phyloP scores from a whole-genome alignment of 2,113 vertebrate genomes.

The Pholis gunnellus region DNA sequence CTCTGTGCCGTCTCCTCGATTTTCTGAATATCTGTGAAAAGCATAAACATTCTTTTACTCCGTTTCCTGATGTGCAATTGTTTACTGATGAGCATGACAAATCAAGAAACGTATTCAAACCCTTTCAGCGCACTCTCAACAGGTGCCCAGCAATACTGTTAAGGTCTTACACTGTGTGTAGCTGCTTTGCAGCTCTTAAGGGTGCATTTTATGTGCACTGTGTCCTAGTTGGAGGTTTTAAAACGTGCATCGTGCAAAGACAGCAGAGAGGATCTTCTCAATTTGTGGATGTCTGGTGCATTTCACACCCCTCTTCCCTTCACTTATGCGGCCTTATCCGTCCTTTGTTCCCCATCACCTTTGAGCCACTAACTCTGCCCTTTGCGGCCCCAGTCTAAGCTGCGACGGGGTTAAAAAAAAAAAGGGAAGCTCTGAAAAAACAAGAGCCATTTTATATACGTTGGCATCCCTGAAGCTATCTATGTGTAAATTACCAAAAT shows the following conservation, averaged over 20 bases:
- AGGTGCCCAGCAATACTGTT: constrained; percentile 31
- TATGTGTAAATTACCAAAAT: constrained; percentile 37
- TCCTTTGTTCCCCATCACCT: constrained; percentile 73
- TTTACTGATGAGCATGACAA: constrained; percentile 60
- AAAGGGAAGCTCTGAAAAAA: constrained; percentile 49
- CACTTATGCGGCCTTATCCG: constrained; percentile 73
- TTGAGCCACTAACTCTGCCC: constrained; percentile 61
- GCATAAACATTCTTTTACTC: constrained; percentile 77
- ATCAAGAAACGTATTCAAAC: constrained; percentile 44
- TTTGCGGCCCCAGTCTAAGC: constrained; percentile 64
- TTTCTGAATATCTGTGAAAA: constrained; percentile 88
- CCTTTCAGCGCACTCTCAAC: constrained; percentile 39
- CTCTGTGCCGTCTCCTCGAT: constrained; percentile 89
- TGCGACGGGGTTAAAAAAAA: constrained; percentile 15
- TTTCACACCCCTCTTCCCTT: constrained; percentile 72
- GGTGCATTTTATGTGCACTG: not conserved
- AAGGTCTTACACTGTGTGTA: not conserved
- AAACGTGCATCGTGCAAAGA: not conserved
- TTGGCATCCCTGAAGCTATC: constrained; percentile 16
- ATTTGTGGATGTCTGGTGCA: constrained; percentile 63
- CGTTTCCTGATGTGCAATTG: constrained; percentile 51
- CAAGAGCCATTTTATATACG: not conserved
- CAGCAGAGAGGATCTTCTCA: constrained; percentile 31
- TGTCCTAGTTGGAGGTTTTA: not conserved
- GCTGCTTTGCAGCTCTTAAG: not conserved